Evolutionary conservation across 1,140 invertebrate genomes (phyloP), one percentile per base, ranked within the genome.

Genomic region (Drosophila tristis): DNA sequence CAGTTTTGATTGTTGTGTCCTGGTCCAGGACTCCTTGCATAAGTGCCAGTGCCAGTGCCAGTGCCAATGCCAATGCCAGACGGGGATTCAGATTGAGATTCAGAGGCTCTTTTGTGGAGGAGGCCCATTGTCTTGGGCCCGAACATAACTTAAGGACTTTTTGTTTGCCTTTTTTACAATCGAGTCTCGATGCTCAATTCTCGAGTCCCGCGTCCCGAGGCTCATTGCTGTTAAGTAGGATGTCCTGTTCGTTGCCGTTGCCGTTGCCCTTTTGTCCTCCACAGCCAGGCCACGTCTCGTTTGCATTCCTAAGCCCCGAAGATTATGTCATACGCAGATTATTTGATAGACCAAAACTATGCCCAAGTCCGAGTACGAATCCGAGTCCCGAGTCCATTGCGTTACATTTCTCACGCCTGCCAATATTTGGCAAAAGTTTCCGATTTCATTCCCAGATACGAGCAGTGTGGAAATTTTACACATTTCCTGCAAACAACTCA

Each of bases 71-170:
- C 20, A 25, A 26, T 65, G 7, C 31, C 23, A 60, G 48, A 54
- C 16, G 23, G 11, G 31, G 54, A 63, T 58, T 58, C 53, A 13
- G 66, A 68, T 35, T 56, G 29, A 20, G 20, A 68, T 5, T 70
- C 31, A 50, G 39, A 67, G 73, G 45, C 51, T 51, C 61, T 61
- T 55, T 77, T 74, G 74, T 62, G 39, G 60, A 48, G 73, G 64
- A 62, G 59, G 50, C 65, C 57, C 70, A 71, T 78, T 87, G 86
- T 81, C 76, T 79, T 55, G 39, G 50, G 20, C 54, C 71, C 54
- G 70, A 89, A 91, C 74, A 91, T 91, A 91, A 91, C 90, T 91
- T 91, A 91, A 91, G 90, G 90, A 91, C 90, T 91, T 91, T 89
- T 91, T 90, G 77, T 91, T 80, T 91, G 90, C 90, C 90, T 91